Percentiles rank a stretch among this genome's conserved stretches.
phyloP scores from a whole-genome alignment of 2,113 vertebrate genomes.

The Aegithalos caudatus region DNA sequence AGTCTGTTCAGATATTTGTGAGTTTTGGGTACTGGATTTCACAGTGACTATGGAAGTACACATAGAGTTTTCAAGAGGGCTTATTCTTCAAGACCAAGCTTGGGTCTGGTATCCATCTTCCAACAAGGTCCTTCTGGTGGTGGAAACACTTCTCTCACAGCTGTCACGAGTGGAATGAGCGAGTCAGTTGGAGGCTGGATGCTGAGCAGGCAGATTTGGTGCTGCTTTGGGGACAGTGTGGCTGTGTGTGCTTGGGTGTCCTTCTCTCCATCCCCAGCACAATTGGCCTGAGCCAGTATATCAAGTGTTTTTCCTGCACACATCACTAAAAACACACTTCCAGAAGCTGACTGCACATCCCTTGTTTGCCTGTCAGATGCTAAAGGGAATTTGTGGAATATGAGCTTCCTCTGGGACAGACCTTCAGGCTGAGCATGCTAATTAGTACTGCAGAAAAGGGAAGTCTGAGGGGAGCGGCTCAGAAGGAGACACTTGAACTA shows the following conservation, averaged over 20 bases:
- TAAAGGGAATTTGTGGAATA: neutral
- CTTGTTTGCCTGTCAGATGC: neutral
- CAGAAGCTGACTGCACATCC: neutral
- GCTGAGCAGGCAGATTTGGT: neutral
- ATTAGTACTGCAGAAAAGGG: slow-evolving; percentile 11
- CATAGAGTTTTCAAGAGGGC: neutral
- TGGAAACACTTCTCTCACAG: neutral
- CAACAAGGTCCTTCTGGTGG: neutral
- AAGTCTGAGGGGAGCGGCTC: slow-evolving; percentile 8
- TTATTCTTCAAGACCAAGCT: neutral
- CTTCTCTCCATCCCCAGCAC: neutral
- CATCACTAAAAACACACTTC: neutral
- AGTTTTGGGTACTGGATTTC: neutral
- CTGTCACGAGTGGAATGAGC: neutral
- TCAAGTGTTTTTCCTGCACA: neutral
- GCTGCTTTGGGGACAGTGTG: neutral
- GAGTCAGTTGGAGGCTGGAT: neutral
- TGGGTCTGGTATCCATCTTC: neutral
- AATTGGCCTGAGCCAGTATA: neutral
- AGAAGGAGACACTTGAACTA: neutral
- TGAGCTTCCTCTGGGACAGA: slow-evolving; percentile 27
- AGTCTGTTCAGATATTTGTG: neutral
- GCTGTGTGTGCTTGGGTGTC: neutral
- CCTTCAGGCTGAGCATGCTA: neutral
- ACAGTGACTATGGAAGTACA: neutral